These are phyloP conservation scores for Panagrolaimus sp. DNA, from an alignment of 1,140 invertebrate genomes.

Conservation along the genomic window DNA sequence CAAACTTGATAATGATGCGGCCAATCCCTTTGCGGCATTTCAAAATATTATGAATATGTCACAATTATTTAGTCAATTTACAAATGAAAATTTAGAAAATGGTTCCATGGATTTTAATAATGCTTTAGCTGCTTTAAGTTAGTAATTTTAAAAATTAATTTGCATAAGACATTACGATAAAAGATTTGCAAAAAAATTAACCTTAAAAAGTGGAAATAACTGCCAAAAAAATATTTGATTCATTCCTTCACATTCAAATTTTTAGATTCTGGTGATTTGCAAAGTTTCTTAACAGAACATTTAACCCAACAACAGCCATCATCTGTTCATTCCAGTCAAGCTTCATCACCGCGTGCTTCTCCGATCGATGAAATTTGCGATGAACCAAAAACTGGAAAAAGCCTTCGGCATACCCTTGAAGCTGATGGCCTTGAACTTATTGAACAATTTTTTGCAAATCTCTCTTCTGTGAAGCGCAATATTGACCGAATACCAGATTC, in stretches of 20 bases:
- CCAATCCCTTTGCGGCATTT: background rate
- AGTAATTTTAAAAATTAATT: background rate
- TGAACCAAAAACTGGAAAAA: constrained; percentile 66
- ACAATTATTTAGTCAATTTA: background rate
- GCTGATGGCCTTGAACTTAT: constrained; percentile 89
- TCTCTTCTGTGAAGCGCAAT: constrained; percentile 63
- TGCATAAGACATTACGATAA: no score
- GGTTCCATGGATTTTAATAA: background rate
- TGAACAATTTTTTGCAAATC: constrained; percentile 90
- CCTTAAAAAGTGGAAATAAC: no score
- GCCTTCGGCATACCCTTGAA: constrained; percentile 74
- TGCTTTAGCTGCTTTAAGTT: background rate
- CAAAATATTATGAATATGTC: constrained; percentile 15
- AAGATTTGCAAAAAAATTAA: no score
- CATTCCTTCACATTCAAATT: background rate
- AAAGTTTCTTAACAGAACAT: background rate
- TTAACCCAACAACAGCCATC: background rate
- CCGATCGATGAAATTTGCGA: constrained; percentile 1
- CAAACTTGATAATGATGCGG: background rate
- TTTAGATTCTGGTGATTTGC: no score
- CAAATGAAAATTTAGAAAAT: constrained; percentile 13
- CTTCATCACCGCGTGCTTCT: background rate
- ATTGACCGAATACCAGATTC: constrained; percentile 63
- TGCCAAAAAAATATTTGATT: no score
- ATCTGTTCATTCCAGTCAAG: background rate